Percentiles rank a stretch among this genome's conserved stretches.
Conservation (phyloP, 2,797 vertebrate genomes). For the Streptopelia turtur region DNA sequence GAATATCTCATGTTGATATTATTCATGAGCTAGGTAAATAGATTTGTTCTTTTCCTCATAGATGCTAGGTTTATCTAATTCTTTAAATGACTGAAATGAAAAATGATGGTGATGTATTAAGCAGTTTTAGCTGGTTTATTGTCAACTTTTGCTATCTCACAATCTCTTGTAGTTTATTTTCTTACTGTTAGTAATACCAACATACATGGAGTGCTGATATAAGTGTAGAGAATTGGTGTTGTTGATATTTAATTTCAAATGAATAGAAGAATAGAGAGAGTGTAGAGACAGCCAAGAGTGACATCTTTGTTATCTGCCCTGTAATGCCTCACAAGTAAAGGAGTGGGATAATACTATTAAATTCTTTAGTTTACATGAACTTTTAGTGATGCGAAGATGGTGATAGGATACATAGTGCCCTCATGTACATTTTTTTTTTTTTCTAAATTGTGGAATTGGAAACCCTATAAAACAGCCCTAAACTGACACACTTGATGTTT, state of each 20-base stretch:
- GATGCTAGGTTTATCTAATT: not conserved
- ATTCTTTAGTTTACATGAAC: not conserved
- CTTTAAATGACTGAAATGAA: not conserved
- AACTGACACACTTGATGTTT: not conserved
- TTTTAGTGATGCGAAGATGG: not conserved
- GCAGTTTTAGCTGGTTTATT: not conserved
- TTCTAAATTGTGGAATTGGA: not conserved
- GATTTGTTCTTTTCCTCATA: not conserved
- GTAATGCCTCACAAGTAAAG: not conserved
- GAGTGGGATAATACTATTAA: not conserved
- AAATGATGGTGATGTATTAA: not conserved
- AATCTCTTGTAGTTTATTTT: not conserved
- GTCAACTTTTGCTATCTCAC: not conserved
- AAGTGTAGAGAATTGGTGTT: not conserved
- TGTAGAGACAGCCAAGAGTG: not conserved
- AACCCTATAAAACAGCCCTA: not conserved
- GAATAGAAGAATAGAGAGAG: not conserved
- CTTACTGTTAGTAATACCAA: not conserved
- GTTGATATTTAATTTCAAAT: not conserved
- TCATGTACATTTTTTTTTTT: rapidly evolving
- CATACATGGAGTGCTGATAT: not conserved
- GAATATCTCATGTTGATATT: not conserved
- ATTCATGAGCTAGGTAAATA: not conserved
- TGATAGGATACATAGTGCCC: not conserved
- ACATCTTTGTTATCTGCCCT: not conserved